Percentiles rank a stretch among this genome's conserved stretches.
phyloP scores from a whole-genome alignment of 2,797 vertebrate genomes.

The Platalea minor region DNA sequence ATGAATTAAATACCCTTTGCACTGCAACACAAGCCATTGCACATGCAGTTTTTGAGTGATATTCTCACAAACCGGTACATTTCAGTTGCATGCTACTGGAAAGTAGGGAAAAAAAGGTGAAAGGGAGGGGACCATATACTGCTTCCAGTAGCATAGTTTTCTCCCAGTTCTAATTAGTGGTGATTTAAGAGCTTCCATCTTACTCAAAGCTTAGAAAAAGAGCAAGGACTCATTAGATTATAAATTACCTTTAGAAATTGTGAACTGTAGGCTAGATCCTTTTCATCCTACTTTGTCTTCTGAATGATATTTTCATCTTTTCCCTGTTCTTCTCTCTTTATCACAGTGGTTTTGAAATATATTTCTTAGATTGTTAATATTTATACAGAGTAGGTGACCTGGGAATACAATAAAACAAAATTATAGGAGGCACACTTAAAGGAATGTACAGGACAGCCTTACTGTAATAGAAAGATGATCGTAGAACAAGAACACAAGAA shows the following conservation, averaged over 20 bases:
- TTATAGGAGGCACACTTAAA: neutral
- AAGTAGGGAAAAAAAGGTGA: accelerated
- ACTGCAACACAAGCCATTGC: neutral
- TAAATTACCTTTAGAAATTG: neutral
- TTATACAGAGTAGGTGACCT: neutral
- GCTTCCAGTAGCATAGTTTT: neutral
- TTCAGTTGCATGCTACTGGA: neutral
- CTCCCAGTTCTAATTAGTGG: neutral
- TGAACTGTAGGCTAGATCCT: neutral
- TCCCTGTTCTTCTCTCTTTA: neutral
- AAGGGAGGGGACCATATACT: neutral
- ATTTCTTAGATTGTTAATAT: neutral
- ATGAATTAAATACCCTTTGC: neutral
- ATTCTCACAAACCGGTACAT: neutral
- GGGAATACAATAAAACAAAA: neutral
- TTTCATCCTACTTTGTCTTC: neutral
- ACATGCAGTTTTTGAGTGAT: neutral
- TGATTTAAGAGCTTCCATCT: neutral
- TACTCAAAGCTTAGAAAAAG: neutral
- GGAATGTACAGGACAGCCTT: neutral
- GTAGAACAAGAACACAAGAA: neutral
- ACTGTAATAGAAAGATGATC: neutral
- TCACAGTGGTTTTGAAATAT: neutral
- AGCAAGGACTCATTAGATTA: neutral
- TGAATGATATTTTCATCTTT: neutral